These are phyloP conservation scores for Lycaon pictus DNA, from an alignment of 2,113 vertebrate species.

Conservation along the genomic window DNA sequence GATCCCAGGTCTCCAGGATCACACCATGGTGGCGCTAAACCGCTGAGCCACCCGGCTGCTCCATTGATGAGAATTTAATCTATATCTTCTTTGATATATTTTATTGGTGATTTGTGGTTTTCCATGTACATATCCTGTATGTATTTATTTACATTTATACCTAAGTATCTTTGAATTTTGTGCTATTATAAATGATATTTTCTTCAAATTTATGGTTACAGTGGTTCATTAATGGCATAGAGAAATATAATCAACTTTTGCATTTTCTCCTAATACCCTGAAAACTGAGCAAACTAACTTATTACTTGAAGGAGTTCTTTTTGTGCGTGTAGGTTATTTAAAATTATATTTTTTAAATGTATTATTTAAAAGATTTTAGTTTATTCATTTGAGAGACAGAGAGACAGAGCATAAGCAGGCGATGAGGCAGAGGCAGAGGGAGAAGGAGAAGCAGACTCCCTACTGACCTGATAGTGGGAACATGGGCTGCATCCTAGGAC, in stretches of 20 bases:
- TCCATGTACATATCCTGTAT: neutral
- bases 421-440: too few species aligned
- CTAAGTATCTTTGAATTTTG: neutral
- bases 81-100: neutral
- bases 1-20: too few species aligned
- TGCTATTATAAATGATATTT: neutral
- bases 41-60: too few species aligned
- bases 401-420: too few species aligned
- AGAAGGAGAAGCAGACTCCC: too few species aligned
- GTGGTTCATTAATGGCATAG: too few species aligned
- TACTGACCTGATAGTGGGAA: too few species aligned
- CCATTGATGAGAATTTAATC: neutral
- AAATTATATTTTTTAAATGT: neutral
- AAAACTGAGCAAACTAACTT: neutral
- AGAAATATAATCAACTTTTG: neutral
- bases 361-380: too few species aligned
- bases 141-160: neutral
- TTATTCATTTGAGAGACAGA: too few species aligned
- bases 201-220: neutral
- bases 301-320: neutral
- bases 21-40: too few species aligned
- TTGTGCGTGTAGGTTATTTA: neutral
- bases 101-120: neutral
- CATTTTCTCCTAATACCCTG: neutral
- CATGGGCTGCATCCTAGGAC: too few species aligned